These are phyloP conservation scores for Drosophila acutilabella DNA, from an alignment of 2,888 invertebrate genomes.

Conservation along the genomic window DNA sequence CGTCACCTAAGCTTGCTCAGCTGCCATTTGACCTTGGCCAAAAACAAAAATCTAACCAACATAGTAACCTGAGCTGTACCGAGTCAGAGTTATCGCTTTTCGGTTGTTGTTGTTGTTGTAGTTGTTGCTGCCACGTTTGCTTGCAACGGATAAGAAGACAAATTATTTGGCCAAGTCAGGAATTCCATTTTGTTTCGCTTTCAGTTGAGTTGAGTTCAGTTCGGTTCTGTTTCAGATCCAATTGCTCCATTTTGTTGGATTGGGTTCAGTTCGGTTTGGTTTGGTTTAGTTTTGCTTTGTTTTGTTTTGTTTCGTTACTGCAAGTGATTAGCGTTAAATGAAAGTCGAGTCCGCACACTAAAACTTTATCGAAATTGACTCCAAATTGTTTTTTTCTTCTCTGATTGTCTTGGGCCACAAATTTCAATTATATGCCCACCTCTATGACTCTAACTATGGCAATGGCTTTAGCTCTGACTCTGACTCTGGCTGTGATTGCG, in stretches of 20 bases:
- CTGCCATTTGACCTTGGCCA: constrained; percentile 78
- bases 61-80: background rate
- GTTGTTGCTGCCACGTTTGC: constrained; percentile 33
- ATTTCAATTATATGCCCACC: constrained; percentile 74
- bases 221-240: constrained; percentile 15
- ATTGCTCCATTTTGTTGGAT: constrained; percentile 7
- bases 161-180: constrained; percentile 71
- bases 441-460: constrained; percentile 7
- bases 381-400: constrained; percentile 67
- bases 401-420: constrained; percentile 57
- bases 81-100: background rate
- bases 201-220: constrained; percentile 11
- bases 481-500: constrained; percentile 68
- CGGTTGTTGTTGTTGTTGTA: background rate
- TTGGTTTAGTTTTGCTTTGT: constrained; percentile 7
- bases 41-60: constrained; percentile 58
- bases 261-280: constrained; percentile 1
- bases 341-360: constrained; percentile 55
- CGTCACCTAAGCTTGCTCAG: constrained; percentile 74
- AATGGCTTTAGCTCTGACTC: background rate
- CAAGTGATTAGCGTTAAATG: constrained; percentile 80
- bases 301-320: constrained; percentile 64
- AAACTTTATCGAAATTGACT: constrained; percentile 80
- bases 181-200: constrained; percentile 46
- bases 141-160: constrained; percentile 65